Conservation (phyloP, 2,888 invertebrate genomes). For the Steinernema carpocapsae region DNA sequence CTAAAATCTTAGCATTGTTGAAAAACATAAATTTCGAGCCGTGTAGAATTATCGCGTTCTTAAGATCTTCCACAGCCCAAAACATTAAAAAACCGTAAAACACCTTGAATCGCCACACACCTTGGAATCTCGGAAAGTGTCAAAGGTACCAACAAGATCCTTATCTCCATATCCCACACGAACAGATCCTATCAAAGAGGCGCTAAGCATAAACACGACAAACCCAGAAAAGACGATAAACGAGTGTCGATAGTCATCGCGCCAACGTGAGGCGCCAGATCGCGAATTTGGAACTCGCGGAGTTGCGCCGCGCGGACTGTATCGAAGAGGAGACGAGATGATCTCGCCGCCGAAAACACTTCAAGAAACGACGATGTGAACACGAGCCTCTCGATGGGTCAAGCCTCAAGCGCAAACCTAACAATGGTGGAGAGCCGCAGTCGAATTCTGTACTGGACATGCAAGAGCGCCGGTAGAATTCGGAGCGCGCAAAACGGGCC, state of each 20-base stretch:
- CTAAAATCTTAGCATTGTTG: too few species aligned
- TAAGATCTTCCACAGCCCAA: too few species aligned
- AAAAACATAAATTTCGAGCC: too few species aligned
- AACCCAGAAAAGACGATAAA: background rate
- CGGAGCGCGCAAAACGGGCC: too few species aligned
- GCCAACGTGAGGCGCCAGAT: background rate
- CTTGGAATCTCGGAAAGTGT: background rate
- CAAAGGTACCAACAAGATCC: constrained; percentile 6
- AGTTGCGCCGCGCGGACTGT: background rate
- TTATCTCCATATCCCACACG: background rate
- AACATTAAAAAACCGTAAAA: too few species aligned
- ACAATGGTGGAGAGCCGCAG: background rate
- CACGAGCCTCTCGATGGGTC: constrained; percentile 42
- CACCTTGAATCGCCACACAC: background rate
- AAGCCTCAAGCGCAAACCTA: constrained; percentile 18
- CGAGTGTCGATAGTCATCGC: constrained; percentile 7
- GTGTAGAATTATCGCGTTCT: too few species aligned
- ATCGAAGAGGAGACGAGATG: background rate
- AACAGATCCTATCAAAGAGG: constrained; percentile 1
- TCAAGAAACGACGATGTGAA: constrained; percentile 46
- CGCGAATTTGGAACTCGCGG: constrained; percentile 8
- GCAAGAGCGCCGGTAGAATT: too few species aligned
- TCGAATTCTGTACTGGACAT: too few species aligned
- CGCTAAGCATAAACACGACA: constrained; percentile 26
- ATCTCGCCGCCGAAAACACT: constrained; percentile 42